Evolutionary conservation across 2,888 invertebrate species (phyloP).

Genomic region (Agapostemon virescens): DNA sequence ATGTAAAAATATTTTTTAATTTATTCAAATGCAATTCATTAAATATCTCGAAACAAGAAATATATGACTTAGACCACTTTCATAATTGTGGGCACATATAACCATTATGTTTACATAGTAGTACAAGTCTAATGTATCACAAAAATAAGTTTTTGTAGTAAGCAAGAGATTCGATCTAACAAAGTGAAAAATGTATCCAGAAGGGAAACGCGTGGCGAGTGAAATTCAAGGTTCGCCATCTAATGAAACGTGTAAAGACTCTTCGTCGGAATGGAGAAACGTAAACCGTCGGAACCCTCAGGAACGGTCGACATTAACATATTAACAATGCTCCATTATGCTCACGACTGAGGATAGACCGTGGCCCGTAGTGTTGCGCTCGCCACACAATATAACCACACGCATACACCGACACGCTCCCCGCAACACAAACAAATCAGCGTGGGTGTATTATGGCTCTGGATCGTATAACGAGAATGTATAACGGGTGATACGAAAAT

Average conservation of each 20-base stretch:
- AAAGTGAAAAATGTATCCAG: constrained; percentile 7
- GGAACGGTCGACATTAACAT: constrained; percentile 71
- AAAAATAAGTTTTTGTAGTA: not conserved
- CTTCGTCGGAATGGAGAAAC: constrained; percentile 55
- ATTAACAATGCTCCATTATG: constrained; percentile 76
- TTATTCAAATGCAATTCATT: no score
- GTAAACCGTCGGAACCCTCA: constrained; percentile 53
- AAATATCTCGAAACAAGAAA: no score
- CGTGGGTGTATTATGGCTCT: constrained; percentile 59
- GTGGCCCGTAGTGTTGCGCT: constrained; percentile 38
- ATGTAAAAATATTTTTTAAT: no score
- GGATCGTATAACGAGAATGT: constrained; percentile 42
- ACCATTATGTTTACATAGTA: no score
- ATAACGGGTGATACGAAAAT: constrained; percentile 39
- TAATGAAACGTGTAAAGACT: constrained; percentile 66
- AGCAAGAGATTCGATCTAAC: not conserved
- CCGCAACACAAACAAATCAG: constrained; percentile 33
- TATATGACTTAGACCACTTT: no score
- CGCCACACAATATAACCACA: constrained; percentile 45
- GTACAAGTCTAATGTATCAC: not conserved
- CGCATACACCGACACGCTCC: constrained; percentile 28
- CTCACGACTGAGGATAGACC: constrained; percentile 52
- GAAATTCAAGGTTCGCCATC: constrained; percentile 48
- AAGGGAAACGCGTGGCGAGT: constrained; percentile 34
- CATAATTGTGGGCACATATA: no score